Base-by-base conservation (phyloP, 2,888 invertebrate species). In the Gryllus longicercus region DNA sequence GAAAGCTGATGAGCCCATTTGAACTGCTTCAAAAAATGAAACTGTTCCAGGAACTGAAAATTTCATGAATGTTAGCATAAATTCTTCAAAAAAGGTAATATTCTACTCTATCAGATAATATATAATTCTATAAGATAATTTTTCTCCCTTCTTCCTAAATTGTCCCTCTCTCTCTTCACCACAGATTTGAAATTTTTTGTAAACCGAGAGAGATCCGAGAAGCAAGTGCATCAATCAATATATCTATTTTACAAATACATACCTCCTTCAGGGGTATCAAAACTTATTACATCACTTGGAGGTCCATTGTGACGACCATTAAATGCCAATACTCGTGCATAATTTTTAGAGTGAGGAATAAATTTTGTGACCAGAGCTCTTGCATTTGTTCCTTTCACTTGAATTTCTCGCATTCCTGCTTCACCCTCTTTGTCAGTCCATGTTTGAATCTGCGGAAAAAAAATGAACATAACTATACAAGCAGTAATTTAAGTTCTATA, bases 271-370 rank as follows among this genome's bases (percentile, higher is more conserved):
- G 96, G 96, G 0, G 96, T 97, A 81, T 93, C 91, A 86, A 98
- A 95, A 84, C 91, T 92, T 79, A 99, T 90, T 0, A 91, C 90
- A 83, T 96, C 94, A 85, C 96, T 96, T 1, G 95, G 91, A 10
- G 98, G 96, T 5, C 99, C 98, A 86, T 95, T 95, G 87, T 94
- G 96, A 82, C 89, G 93, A 74, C 95, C 95, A 86, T 99, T 99
- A 86, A 95, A 96, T 0, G 95, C 98, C 76, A 96, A 90, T 50
- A 99, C 95, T 82, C 94, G 91, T 0, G 96, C 96, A 85, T 92
- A 94, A 86, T 99, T 97, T 86, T 93, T 93, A 79, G 94, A 92
- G 87, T 92, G 93, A 0, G 98, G 97, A 79, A 85, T 83, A 85
- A 98, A 94, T 85, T 94, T 95, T 75, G 91, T 91, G 4, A 97